phyloP scores from a whole-genome alignment of 2,888 invertebrate species.

The Caenorhabditis virilis region DNA sequence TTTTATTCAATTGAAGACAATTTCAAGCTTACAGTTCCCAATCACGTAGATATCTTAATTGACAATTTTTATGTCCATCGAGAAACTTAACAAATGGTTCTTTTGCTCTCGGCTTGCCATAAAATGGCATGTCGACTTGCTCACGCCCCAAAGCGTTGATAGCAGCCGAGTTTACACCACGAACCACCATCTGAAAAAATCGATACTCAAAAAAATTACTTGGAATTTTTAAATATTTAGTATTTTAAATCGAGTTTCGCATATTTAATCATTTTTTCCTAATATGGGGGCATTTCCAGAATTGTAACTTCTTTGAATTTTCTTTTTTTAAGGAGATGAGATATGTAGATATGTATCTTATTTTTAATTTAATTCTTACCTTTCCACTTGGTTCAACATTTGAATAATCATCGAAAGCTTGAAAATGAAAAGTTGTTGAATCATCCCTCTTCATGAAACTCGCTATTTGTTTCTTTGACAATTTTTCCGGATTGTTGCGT shows the following conservation, averaged over 20 bases:
- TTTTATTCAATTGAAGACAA: no score
- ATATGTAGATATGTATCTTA: no score
- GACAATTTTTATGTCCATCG: conserved; percentile 15
- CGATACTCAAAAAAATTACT: no score
- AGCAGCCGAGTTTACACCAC: conserved; percentile 15
- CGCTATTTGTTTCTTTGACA: not conserved
- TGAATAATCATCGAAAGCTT: conserved; percentile 10
- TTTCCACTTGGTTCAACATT: conserved; percentile 1
- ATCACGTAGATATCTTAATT: conserved; percentile 9
- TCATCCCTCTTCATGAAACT: not conserved
- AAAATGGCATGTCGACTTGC: conserved; percentile 6
- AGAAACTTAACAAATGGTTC: not conserved
- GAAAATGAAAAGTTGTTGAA: conserved; percentile 4
- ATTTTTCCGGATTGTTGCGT: no score
- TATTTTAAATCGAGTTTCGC: no score
- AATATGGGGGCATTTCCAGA: no score
- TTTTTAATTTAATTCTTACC: no score
- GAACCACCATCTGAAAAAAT: conserved; percentile 4
- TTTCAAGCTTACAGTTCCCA: conserved; percentile 2
- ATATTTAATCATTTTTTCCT: no score
- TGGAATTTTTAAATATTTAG: no score
- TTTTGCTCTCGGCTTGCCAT: not conserved
- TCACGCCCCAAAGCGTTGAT: not conserved
- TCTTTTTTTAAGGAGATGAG: no score
- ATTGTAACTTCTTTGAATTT: no score